Conservation (phyloP, 2,888 invertebrate species). For the Sphecodes monilicornis region DNA sequence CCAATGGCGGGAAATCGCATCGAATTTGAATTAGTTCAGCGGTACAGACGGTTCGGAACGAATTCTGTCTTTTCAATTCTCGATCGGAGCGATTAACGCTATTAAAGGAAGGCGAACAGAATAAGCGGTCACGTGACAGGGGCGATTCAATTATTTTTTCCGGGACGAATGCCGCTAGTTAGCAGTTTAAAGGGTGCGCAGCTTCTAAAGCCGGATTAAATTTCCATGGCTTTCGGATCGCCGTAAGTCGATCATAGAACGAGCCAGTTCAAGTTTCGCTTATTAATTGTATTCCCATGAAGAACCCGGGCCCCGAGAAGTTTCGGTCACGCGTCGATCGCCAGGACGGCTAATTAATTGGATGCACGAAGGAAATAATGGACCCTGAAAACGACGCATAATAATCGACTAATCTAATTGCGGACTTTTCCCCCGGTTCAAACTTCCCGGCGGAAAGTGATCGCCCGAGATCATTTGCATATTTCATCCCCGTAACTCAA, state of each 20-base stretch:
- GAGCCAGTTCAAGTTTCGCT: conserved; percentile 43
- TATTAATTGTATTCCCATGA: conserved; percentile 37
- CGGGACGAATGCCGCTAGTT: conserved; percentile 36
- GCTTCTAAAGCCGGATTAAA: conserved; percentile 51
- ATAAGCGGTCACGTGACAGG: conserved; percentile 20
- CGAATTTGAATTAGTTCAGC: not conserved
- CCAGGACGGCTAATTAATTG: conserved; percentile 7
- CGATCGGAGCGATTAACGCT: not conserved
- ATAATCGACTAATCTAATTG: conserved; percentile 52
- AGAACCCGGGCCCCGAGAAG: not conserved
- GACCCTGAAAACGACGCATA: conserved; percentile 29
- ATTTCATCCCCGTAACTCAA: conserved; percentile 43
- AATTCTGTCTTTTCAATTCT: not conserved
- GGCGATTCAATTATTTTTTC: conserved; percentile 46
- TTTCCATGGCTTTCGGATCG: conserved; percentile 50
- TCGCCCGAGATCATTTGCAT: conserved; percentile 47
- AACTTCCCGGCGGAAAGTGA: conserved; percentile 48
- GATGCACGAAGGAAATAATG: conserved; percentile 2
- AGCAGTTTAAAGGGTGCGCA: conserved; percentile 35
- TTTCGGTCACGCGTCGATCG: conserved; percentile 21
- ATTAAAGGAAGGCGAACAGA: conserved; percentile 6
- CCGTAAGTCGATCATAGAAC: conserved; percentile 48
- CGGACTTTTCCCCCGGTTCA: conserved; percentile 27
- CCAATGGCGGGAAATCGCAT: not conserved
- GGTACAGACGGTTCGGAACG: not conserved